These are phyloP conservation scores for Cercocebus atys DNA, from an alignment of 2,113 vertebrate genomes.

Conservation along the genomic window DNA sequence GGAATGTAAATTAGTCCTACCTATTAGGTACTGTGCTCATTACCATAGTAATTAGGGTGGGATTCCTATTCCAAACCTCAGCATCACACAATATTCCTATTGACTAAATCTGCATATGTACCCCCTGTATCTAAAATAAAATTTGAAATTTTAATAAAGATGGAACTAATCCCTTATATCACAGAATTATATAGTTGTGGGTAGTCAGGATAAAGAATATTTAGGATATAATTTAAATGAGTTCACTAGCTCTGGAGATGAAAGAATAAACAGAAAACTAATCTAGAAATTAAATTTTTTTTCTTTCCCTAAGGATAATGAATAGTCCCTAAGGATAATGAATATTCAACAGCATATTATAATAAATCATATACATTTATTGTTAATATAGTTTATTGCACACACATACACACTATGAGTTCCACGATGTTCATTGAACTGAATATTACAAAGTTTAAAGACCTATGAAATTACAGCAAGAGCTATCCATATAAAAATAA, in stretches of 20 bases:
- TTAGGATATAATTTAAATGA: slow-evolving; percentile 38
- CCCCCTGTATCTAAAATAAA: no score
- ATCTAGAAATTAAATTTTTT: background rate
- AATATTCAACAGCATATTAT: background rate
- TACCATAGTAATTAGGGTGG: no score
- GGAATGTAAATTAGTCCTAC: no score
- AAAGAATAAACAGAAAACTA: slow-evolving; percentile 24
- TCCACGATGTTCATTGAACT: background rate
- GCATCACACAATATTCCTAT: no score
- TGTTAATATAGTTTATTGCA: background rate
- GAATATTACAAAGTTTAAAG: slow-evolving; percentile 35
- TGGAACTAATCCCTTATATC: background rate
- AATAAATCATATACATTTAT: background rate
- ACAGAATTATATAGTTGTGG: background rate
- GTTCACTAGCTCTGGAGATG: background rate
- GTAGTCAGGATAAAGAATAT: background rate
- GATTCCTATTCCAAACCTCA: no score
- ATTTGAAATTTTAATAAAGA: background rate
- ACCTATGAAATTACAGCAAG: background rate
- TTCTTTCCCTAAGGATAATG: background rate
- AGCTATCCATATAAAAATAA: background rate
- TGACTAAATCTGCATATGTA: no score
- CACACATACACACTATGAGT: background rate
- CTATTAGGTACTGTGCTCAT: no score
- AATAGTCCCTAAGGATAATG: background rate